phyloP scores from a whole-genome alignment of 2,797 vertebrate genomes.

The Protonibea diacanthus region DNA sequence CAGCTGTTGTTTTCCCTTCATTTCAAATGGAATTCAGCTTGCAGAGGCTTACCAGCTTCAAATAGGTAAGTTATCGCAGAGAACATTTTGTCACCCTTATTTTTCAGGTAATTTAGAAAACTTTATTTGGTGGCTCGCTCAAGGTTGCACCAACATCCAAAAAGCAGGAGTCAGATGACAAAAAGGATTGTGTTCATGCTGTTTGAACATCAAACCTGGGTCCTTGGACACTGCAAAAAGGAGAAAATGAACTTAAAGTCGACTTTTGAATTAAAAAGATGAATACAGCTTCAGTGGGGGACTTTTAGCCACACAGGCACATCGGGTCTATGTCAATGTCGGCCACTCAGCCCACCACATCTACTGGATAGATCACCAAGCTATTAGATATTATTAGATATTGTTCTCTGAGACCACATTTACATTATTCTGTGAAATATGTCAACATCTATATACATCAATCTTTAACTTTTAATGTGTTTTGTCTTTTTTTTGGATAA shows the following conservation, averaged over 20 bases:
- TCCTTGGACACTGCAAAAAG: conserved; percentile 4
- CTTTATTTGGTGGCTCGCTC: conserved; percentile 11
- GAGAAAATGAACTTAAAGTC: neutral
- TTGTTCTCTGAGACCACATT: neutral
- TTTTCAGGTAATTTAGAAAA: conserved; percentile 1
- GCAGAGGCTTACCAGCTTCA: conserved; percentile 41
- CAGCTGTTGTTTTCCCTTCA: conserved; percentile 48
- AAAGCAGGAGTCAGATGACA: neutral
- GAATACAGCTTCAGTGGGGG: no score
- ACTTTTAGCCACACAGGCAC: no score
- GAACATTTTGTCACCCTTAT: conserved; percentile 9
- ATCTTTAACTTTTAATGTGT: no score
- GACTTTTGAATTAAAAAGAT: neutral
- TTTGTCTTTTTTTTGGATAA: no score
- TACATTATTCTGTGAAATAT: neutral
- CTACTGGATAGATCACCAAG: neutral
- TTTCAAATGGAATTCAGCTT: conserved; percentile 39
- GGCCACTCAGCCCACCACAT: neutral
- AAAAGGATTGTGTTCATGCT: neutral
- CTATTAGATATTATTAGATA: neutral
- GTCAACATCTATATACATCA: neutral
- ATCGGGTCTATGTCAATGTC: neutral
- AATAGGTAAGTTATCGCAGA: conserved; percentile 17
- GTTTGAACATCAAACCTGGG: neutral
- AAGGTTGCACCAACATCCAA: conserved; percentile 1